Evolutionary conservation across 2,113 vertebrate genomes (phyloP).

Genomic region (Uropsilus gracilis): DNA sequence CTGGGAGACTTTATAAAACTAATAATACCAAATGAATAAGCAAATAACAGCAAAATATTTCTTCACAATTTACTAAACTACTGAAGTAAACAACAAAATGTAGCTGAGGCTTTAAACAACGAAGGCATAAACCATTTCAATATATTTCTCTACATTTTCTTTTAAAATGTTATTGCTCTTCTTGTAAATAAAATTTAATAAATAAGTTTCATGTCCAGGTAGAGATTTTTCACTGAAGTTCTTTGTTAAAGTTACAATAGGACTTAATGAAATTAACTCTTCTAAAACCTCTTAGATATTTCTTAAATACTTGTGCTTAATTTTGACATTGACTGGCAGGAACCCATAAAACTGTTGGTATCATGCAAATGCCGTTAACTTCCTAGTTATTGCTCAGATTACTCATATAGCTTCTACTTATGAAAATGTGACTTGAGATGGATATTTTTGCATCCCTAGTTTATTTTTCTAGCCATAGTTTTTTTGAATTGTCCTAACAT

Average conservation of each 20-base stretch:
- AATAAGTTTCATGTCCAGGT: neutral
- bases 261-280: neutral
- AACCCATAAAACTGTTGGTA: neutral
- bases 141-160: slow-evolving; percentile 30
- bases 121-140: neutral
- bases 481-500: neutral
- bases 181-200: slow-evolving; percentile 14
- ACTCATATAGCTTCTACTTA: neutral
- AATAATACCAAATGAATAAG: neutral
- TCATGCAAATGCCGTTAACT: neutral
- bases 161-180: neutral
- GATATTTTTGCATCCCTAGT: neutral
- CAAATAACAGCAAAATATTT: neutral
- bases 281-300: neutral
- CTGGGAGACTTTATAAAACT: slow-evolving; percentile 31
- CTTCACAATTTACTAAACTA: neutral
- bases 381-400: neutral
- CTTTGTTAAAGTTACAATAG: neutral
- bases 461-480: neutral
- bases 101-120: neutral
- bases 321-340: slow-evolving; percentile 37
- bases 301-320: neutral
- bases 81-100: slow-evolving; percentile 41
- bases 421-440: neutral
- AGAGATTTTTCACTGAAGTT: neutral